phyloP scores from a whole-genome alignment of 2,797 vertebrate genomes.

The Hippoglossus hippoglossus region DNA sequence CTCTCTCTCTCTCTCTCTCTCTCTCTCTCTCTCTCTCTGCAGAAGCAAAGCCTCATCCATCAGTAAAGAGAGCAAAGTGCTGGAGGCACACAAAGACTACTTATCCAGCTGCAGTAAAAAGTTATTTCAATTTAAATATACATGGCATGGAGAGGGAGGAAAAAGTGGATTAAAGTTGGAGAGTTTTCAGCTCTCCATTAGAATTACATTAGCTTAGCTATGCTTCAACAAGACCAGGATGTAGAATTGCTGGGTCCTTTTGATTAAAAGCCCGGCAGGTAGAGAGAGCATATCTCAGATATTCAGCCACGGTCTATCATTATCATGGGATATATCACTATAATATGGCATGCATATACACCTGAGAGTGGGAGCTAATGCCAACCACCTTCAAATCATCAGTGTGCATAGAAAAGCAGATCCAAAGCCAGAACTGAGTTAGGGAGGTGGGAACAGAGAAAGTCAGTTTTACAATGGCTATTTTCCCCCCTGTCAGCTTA shows the following conservation, averaged over 20 bases:
- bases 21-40: constrained; percentile 46
- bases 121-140: constrained; percentile 92
- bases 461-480: constrained; percentile 42
- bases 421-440: constrained; percentile 35
- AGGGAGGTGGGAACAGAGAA: constrained; percentile 44
- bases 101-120: constrained; percentile 87
- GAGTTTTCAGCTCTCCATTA: constrained; percentile 78
- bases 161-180: constrained; percentile 77
- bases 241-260: constrained; percentile 65
- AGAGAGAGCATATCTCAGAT: constrained; percentile 65
- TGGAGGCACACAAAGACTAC: constrained; percentile 88
- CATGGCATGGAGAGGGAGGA: constrained; percentile 86
- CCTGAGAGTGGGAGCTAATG: constrained; percentile 56
- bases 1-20: too few relatives aligned
- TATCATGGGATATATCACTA: constrained; percentile 72
- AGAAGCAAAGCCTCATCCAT: constrained; percentile 79
- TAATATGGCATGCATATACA: constrained; percentile 69
- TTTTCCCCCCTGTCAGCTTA: constrained; percentile 65
- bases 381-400: constrained; percentile 61
- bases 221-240: constrained; percentile 75
- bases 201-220: constrained; percentile 80
- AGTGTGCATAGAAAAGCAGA: constrained; percentile 40
- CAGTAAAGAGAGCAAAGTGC: constrained; percentile 86
- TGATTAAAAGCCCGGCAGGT: constrained; percentile 79
- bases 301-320: constrained; percentile 73